Evolutionary conservation across 2,797 vertebrate genomes (phyloP).

Genomic region (Parauchenoglanis punctatus): DNA sequence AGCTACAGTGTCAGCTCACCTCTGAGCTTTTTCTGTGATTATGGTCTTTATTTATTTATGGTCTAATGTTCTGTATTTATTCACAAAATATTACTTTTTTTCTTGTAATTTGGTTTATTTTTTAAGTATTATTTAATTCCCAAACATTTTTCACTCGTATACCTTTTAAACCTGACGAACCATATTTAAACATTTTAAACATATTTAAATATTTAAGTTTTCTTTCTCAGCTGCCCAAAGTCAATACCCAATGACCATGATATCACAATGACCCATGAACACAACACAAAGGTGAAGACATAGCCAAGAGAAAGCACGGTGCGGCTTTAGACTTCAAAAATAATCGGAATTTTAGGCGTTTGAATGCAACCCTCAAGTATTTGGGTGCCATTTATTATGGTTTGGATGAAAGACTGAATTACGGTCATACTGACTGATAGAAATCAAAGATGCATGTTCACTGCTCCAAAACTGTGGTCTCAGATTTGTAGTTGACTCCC

Average conservation of each 20-base stretch:
- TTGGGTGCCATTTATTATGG: not conserved
- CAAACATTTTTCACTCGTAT: not conserved
- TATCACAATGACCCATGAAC: not conserved
- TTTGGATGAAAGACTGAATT: conserved; percentile 16
- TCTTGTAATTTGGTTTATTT: not conserved
- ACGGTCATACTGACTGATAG: not conserved
- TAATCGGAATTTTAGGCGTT: not conserved
- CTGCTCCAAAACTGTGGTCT: not conserved
- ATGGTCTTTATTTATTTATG: no score
- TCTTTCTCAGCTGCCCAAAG: not conserved
- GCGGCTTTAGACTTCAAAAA: not conserved
- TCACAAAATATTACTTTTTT: not conserved
- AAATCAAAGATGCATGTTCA: not conserved
- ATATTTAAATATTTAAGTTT: no score
- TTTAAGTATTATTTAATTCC: not conserved
- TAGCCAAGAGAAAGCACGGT: not conserved
- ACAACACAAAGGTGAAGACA: not conserved
- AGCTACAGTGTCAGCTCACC: not conserved
- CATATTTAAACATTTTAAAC: not conserved
- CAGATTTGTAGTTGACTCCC: not conserved
- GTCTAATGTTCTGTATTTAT: not conserved
- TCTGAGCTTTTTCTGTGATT: not conserved
- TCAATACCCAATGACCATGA: no score
- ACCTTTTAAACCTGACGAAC: not conserved
- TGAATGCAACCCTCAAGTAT: not conserved